A percentile compares a stretch with the other conserved stretches of the same genome.
These are phyloP conservation scores for Tyrannus savana DNA, from an alignment of 2,113 vertebrate species.

Conservation along the genomic window DNA sequence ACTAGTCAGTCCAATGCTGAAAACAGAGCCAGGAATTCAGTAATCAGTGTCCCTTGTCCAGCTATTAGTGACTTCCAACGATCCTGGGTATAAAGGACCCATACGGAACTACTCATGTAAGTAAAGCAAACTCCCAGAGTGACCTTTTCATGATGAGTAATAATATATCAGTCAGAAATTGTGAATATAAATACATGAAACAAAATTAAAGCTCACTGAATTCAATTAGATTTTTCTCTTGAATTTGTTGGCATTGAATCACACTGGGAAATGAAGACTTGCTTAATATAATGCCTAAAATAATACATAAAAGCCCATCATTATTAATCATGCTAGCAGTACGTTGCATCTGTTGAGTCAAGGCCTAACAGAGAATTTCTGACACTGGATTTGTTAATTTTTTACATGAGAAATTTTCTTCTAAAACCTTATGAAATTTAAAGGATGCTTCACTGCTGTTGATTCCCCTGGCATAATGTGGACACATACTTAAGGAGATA, in stretches of 20 bases:
- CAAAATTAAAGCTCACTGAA: background rate
- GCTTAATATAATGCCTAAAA: background rate
- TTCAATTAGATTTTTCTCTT: background rate
- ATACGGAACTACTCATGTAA: background rate
- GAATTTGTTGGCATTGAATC: background rate
- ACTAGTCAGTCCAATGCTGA: slow-evolving; percentile 24
- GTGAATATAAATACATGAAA: background rate
- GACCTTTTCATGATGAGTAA: background rate
- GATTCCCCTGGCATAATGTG: background rate
- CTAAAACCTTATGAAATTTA: background rate
- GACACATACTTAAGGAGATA: background rate
- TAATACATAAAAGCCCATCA: background rate
- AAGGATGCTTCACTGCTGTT: background rate
- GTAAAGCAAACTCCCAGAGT: background rate
- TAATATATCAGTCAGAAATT: background rate
- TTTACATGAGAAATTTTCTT: background rate
- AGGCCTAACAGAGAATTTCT: background rate
- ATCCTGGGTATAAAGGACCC: background rate
- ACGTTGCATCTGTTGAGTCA: background rate
- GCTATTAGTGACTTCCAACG: slow-evolving; percentile 23
- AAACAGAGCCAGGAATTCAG: slow-evolving; percentile 11
- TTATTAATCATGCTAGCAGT: background rate
- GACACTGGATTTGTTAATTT: background rate
- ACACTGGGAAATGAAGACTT: background rate
- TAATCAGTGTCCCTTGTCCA: background rate